Conservation (phyloP, 2,113 vertebrate genomes). For the Pteruthius melanotis region DNA sequence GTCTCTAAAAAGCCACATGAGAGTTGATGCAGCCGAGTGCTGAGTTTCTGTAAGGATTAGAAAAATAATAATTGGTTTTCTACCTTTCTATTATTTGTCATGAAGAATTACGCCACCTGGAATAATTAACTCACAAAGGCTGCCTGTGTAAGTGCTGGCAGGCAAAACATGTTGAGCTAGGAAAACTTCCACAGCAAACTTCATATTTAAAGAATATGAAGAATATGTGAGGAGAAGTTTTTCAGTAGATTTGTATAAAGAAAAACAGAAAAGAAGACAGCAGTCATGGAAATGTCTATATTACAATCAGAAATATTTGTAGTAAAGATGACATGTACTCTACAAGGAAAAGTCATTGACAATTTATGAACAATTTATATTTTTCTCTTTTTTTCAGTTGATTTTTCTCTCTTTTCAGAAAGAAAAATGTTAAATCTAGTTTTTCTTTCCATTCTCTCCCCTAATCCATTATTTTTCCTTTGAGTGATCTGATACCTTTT, state of each 20-base stretch:
- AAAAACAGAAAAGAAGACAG: neutral
- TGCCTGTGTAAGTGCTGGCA: constrained; percentile 17
- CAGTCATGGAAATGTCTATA: neutral
- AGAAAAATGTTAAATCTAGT: neutral
- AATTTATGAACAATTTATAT: neutral
- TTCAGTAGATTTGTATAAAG: neutral
- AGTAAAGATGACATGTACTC: neutral
- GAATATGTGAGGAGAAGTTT: neutral
- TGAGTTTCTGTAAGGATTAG: neutral
- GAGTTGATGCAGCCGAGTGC: neutral
- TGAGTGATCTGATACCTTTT: neutral
- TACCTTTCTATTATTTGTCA: constrained; percentile 11
- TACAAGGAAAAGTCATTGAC: neutral
- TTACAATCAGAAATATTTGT: neutral
- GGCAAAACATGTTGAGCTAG: neutral
- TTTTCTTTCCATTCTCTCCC: neutral
- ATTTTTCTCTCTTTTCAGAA: neutral
- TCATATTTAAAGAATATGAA: neutral
- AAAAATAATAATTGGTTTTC: neutral
- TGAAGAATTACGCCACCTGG: constrained; percentile 24
- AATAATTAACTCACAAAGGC: constrained; percentile 38
- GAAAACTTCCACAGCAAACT: constrained; percentile 27
- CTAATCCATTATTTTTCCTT: neutral
- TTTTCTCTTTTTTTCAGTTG: neutral
- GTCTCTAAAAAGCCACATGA: neutral